Evolutionary conservation across 2,888 invertebrate genomes (phyloP).

Genomic region (Carterocephalus palaemon): DNA sequence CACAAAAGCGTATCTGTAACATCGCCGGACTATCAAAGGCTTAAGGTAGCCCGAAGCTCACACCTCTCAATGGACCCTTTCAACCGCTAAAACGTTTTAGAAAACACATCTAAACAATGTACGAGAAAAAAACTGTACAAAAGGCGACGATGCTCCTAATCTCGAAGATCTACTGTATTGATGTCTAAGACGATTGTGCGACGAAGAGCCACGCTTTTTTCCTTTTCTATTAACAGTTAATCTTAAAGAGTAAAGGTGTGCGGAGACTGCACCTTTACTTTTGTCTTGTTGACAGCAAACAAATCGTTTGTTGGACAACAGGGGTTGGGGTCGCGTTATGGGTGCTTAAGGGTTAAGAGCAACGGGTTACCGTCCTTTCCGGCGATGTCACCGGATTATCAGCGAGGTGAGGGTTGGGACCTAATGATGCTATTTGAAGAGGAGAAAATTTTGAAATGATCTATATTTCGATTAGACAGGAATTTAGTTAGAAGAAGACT

Average conservation of each 20-base stretch:
- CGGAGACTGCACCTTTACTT: slow-evolving; percentile 64
- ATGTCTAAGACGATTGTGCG: slow-evolving; percentile 69
- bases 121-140: slow-evolving; percentile 52
- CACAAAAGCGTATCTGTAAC: slow-evolving; percentile 52
- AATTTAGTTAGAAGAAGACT: too few relatives aligned
- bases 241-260: slow-evolving; percentile 48
- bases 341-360: slow-evolving; percentile 70
- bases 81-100: slow-evolving; percentile 63
- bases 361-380: slow-evolving; percentile 73
- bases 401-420: slow-evolving; percentile 42
- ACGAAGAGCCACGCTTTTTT: slow-evolving; percentile 65
- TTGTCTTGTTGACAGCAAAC: slow-evolving; percentile 76
- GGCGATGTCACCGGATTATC: slow-evolving; percentile 64
- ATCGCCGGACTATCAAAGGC: slow-evolving; percentile 44
- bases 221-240: slow-evolving; percentile 61
- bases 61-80: slow-evolving; percentile 55
- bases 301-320: slow-evolving; percentile 74
- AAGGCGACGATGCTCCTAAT: slow-evolving; percentile 51
- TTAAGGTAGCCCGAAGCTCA: slow-evolving; percentile 45
- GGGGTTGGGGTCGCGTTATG: slow-evolving; percentile 54
- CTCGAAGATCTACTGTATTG: slow-evolving; percentile 59
- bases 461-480: too few relatives aligned
- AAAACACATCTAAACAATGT: slow-evolving; percentile 46
- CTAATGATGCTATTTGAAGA: slow-evolving; percentile 22
- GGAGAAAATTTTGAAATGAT: slow-evolving; percentile 3